Evolutionary conservation across 2,888 invertebrate species (phyloP).

Genomic region (Agrypnus murinus): DNA sequence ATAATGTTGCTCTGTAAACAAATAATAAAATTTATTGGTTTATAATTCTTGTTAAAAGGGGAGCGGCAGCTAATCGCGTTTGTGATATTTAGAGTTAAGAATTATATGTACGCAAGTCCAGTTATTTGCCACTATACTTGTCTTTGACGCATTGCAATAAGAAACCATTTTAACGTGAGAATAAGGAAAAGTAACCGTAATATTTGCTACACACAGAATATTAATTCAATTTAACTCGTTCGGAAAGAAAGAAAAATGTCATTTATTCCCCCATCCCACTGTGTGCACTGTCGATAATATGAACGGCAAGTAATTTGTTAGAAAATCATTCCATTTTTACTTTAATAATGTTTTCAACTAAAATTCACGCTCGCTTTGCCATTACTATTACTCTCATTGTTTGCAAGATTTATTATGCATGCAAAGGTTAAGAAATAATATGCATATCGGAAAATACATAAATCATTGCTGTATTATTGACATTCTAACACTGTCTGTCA

Average conservation of each 20-base stretch:
- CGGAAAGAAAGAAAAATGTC: constrained; percentile 7
- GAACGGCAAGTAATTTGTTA: no score
- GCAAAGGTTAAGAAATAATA: no score
- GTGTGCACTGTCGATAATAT: no score
- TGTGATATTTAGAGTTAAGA: constrained; percentile 19
- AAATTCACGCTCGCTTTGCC: no score
- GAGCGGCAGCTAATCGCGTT: constrained; percentile 28
- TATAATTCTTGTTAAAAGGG: constrained; percentile 9
- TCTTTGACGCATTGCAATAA: constrained; percentile 46
- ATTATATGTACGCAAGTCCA: constrained; percentile 44
- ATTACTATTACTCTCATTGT: no score
- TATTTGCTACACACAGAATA: constrained; percentile 50
- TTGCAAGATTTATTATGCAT: no score
- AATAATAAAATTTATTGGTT: constrained; percentile 28
- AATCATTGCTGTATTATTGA: no score
- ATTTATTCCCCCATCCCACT: constrained; percentile 18
- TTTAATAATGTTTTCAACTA: not conserved
- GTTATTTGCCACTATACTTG: constrained; percentile 55
- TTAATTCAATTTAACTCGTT: constrained; percentile 39
- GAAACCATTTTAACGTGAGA: constrained; percentile 46
- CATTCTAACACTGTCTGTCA: no score
- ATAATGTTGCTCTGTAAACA: constrained; percentile 79
- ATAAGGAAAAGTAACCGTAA: constrained; percentile 62
- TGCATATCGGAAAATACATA: no score
- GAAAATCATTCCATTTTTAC: not conserved